Percentiles rank a stretch among this genome's conserved stretches.
Conservation (phyloP, 2,113 vertebrate genomes). For the Oncorhynchus tshawytscha region DNA sequence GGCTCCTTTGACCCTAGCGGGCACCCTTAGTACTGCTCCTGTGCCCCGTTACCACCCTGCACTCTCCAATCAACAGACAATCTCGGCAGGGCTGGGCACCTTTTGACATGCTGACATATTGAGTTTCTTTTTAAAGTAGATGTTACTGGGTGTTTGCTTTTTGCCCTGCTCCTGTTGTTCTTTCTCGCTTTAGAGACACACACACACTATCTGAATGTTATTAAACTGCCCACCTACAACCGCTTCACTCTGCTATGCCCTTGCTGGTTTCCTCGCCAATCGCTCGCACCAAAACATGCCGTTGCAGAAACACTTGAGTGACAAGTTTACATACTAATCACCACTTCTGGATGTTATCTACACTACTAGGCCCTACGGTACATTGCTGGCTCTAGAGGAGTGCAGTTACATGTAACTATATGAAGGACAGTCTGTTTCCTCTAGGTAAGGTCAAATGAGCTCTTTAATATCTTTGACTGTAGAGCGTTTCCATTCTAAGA, state of each 20-base stretch:
- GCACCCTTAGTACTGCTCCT: conserved; percentile 55
- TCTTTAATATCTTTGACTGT: background rate
- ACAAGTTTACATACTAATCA: conserved; percentile 64
- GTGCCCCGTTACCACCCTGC: conserved; percentile 41
- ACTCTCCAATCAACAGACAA: conserved; percentile 45
- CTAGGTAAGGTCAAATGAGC: background rate
- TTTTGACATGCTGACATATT: conserved; percentile 13
- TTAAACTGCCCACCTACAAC: conserved; percentile 61
- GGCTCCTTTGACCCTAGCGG: conserved; percentile 15
- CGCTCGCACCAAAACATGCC: conserved; percentile 24
- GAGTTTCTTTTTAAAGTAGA: conserved; percentile 25
- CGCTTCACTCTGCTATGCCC: conserved; percentile 21
- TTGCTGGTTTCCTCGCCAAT: conserved; percentile 26
- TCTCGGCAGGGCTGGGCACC: conserved; percentile 29
- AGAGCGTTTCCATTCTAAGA: no score
- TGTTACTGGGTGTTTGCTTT: conserved; percentile 49
- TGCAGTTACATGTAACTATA: background rate
- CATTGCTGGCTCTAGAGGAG: background rate
- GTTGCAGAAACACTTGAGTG: conserved; percentile 33
- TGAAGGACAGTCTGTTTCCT: background rate
- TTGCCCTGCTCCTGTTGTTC: conserved; percentile 46
- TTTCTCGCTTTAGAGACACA: background rate
- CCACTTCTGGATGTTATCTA: conserved; percentile 6
- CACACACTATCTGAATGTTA: conserved; percentile 43
- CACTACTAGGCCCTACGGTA: background rate